Percentiles rank a stretch among this genome's conserved stretches.
Evolutionary conservation across 2,797 vertebrate species (phyloP).

Genomic region (Sebastes glaucus): DNA sequence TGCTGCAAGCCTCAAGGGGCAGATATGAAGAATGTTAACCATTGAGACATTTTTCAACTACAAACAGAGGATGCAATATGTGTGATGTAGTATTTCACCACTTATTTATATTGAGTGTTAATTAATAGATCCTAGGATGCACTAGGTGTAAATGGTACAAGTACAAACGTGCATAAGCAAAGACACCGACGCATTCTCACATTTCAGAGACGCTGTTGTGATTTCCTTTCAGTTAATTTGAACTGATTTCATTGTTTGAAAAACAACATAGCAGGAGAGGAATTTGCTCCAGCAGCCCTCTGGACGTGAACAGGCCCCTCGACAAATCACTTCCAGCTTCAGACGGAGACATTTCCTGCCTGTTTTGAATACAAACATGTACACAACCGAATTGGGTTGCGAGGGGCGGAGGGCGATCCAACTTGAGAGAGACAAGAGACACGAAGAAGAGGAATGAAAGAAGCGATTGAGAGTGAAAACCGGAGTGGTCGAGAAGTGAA

Average conservation of each 20-base stretch:
- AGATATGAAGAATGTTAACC: neutral
- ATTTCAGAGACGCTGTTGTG: neutral
- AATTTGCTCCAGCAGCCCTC: slow-evolving; percentile 33
- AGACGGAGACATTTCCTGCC: slow-evolving; percentile 48
- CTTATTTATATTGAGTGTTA: neutral
- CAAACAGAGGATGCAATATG: neutral
- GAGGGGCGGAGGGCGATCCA: slow-evolving; percentile 11
- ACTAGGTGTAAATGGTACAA: neutral
- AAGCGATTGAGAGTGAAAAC: neutral
- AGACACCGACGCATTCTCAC: neutral
- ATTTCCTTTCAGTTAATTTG: slow-evolving; percentile 7
- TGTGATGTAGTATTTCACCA: neutral
- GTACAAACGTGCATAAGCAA: neutral
- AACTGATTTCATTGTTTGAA: slow-evolving; percentile 23
- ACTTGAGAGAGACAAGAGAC: neutral
- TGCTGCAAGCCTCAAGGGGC: neutral
- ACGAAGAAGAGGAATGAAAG: neutral
- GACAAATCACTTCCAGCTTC: slow-evolving; percentile 61
- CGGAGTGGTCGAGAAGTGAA: neutral
- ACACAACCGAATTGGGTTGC: slow-evolving; percentile 19
- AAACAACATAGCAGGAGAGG: slow-evolving; percentile 23
- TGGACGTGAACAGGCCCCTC: slow-evolving; percentile 30
- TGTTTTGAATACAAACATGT: slow-evolving; percentile 41
- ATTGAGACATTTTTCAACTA: neutral
- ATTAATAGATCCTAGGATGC: neutral